Conservation (phyloP, 2,888 invertebrate species). For the Leptothorax acervorum region DNA sequence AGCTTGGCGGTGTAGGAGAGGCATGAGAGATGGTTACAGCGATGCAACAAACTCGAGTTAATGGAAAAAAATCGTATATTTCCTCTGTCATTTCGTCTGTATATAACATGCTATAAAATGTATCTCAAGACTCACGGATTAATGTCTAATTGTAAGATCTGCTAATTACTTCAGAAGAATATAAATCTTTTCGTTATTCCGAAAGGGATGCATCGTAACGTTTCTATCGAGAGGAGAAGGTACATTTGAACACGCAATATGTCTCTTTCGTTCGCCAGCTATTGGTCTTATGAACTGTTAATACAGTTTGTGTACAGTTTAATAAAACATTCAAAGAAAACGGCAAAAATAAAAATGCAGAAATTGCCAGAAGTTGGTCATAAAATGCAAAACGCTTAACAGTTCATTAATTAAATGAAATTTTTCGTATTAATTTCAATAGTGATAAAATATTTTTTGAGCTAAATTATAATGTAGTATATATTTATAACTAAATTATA, state of each 20-base stretch:
- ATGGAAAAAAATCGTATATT: constrained; percentile 54
- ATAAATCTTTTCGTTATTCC: constrained; percentile 22
- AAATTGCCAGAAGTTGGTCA: not conserved
- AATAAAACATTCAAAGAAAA: constrained; percentile 2
- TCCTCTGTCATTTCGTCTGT: constrained; percentile 41
- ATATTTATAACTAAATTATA: not conserved
- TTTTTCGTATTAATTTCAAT: not conserved
- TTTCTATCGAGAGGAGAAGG: not conserved
- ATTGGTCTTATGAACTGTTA: constrained; percentile 9
- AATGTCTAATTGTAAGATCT: not conserved
- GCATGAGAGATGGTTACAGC: constrained; percentile 21
- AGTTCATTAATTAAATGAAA: not conserved
- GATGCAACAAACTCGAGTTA: constrained; percentile 51
- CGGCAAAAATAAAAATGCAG: not conserved
- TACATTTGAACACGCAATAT: constrained; percentile 21
- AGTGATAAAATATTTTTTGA: not conserved
- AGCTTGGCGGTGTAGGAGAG: constrained; percentile 24
- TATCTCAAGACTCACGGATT: constrained; percentile 27
- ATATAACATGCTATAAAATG: constrained; percentile 69
- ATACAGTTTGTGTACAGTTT: not conserved
- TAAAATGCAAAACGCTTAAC: not conserved
- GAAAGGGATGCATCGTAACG: constrained; percentile 11
- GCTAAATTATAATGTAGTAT: not conserved
- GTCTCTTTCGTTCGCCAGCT: not conserved
- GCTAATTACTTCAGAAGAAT: constrained; percentile 11